These are phyloP conservation scores for Cylloceria caligata DNA, from an alignment of 2,888 invertebrate genomes.

Conservation along the genomic window DNA sequence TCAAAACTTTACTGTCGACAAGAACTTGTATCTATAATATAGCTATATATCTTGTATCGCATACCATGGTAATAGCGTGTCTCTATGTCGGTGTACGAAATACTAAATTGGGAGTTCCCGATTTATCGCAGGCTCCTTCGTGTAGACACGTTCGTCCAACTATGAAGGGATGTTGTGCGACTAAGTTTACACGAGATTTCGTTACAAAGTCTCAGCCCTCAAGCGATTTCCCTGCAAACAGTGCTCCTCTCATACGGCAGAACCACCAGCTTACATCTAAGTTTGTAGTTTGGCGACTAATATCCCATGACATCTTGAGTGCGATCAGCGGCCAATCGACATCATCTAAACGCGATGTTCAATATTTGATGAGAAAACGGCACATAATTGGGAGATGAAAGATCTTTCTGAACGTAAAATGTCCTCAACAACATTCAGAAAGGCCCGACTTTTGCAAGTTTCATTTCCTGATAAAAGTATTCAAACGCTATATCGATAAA, in stretches of 20 bases:
- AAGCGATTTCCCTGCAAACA: constrained; percentile 53
- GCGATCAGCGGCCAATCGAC: constrained; percentile 40
- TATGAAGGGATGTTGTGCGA: constrained; percentile 46
- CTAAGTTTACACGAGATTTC: constrained; percentile 63
- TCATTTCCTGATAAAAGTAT: too few relatives aligned
- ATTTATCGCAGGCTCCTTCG: constrained; percentile 54
- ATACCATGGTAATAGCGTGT: constrained; percentile 47
- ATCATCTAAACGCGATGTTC: neutral
- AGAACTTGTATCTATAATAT: neutral
- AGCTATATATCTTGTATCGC: constrained; percentile 28
- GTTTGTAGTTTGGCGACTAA: constrained; percentile 43
- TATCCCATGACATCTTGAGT: constrained; percentile 50
- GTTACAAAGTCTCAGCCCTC: constrained; percentile 61
- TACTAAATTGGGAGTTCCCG: too few relatives aligned
- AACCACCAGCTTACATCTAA: constrained; percentile 49
- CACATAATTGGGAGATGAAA: neutral
- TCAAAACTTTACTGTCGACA: constrained; percentile 5
- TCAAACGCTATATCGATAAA: neutral
- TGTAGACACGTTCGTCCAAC: constrained; percentile 55
- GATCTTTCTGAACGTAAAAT: neutral
- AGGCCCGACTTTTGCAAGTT: neutral
- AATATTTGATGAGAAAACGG: neutral
- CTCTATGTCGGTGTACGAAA: too few relatives aligned
- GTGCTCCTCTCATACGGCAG: constrained; percentile 36
- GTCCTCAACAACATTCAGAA: neutral